Base-by-base conservation (phyloP, 2,888 invertebrate species). In the Agonum fuliginosum region DNA sequence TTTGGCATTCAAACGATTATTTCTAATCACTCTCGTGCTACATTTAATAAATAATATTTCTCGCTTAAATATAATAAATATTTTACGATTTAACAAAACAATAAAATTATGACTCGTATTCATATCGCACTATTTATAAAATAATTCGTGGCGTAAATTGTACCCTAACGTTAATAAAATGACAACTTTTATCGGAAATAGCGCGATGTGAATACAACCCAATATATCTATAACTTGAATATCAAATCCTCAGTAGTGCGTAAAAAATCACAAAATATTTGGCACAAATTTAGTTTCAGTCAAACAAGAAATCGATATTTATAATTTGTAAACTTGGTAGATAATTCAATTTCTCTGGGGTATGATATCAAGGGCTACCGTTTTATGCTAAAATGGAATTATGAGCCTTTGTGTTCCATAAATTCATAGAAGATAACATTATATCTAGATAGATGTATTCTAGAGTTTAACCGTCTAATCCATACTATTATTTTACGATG, bases 1-100 rank as follows among this genome's bases (percentile, higher is more conserved):
- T 65, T 74, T 74, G 65, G 46, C 75, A 65, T 27, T 14, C 54
- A 72, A 54, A 51, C 19, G 30, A 48, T 46, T 51, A 17, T 19
- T 19, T 37, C 62, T 67, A n/a, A 67, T 20, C 67, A 69, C 69
- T 69, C 69, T 43, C 58, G 24, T 69, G n/a, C 14, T 69, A 69
- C 19, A 48, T 17, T 48, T 12, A 48, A n/a, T n/a, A n/a, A n/a
- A n/a, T n/a, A n/a, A n/a, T n/a, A n/a, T n/a, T n/a, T n/a, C n/a
- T n/a, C 8, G 30, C 30, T 30, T 8, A 62, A 30, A 12, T 17
- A 27, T 30, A 62, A 62, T 62, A 62, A 30, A 62, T 30, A 62
- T 46, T 46, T 46, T 46, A 46, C 6, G 17, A 46, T 17, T 2
- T 46, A 46, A 46, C 46, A 46, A 12, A 46, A 17, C 17, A 17